Base-by-base conservation (phyloP, 2,113 vertebrate genomes). In the Dromiciops gliroides region DNA sequence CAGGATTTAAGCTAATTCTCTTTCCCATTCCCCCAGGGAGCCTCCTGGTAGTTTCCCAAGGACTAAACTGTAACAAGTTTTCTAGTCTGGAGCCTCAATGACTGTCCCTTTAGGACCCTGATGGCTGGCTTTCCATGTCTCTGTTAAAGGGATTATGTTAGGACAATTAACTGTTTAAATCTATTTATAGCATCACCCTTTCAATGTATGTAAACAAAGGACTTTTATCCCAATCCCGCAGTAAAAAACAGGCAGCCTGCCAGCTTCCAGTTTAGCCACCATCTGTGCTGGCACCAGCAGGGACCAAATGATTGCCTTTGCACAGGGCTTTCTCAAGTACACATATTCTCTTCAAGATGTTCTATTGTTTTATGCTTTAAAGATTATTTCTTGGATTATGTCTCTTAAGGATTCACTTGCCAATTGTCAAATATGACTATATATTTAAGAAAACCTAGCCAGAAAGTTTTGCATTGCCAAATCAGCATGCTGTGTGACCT, bases 381-480 rank as follows among this genome's bases (percentile, higher is more conserved):
- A 92, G 28, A 6, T 5, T 90, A 51, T 92, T 12, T 50, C 24
- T 56, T 49, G 53, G 49, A 94, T 31, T 16, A 48, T 31, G 26
- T 16, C 49, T 90, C 56, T 83, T 28, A 83, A 94, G 60, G 60
- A 2, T 31, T 60, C 56, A 16, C 47, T 96, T 67, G 23, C 37
- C 67, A 92, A 50, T 91, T 95, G 93, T 50, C 48, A 16, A 89
- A 89, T 50, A 89, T 94, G 37, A 92, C 91, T 90, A 53, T 56
- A 75, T 89, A 8, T 67, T 89, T 14, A 90, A 49, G 25, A 75
- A 44, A 44, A 14, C 16, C 31, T 75, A 44, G 6, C 16, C 14
- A 75, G 37, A 75, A 75, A 37, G 37, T 8, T 75, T 22, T 75
- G 8, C 5, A 22, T 44, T 22, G 67, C 5, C 67, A 44, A 22